These are phyloP conservation scores for Diarsia dahlii DNA, from an alignment of 2,888 invertebrate genomes.

Conservation along the genomic window DNA sequence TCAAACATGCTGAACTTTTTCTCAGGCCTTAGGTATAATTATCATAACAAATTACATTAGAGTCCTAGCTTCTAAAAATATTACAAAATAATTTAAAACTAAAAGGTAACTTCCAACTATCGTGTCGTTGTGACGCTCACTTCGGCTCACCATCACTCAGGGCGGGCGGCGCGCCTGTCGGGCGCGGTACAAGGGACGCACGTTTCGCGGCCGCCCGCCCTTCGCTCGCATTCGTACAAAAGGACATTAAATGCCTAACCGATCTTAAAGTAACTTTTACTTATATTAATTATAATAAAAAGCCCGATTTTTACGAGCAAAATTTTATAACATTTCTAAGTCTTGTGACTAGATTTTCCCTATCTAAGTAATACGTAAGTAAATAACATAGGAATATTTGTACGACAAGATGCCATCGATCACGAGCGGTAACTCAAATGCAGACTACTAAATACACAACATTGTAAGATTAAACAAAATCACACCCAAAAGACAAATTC, in stretches of 20 bases:
- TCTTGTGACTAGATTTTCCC: conserved; percentile 91
- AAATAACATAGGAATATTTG: conserved; percentile 91
- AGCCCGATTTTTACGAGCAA: conserved; percentile 85
- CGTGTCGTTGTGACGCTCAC: conserved; percentile 60
- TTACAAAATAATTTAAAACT: conserved; percentile 86
- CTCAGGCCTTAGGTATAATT: conserved; percentile 81
- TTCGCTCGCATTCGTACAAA: conserved; percentile 73
- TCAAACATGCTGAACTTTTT: conserved; percentile 88
- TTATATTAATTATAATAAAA: conserved; percentile 84
- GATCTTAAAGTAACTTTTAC: conserved; percentile 74
- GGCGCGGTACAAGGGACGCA: background rate
- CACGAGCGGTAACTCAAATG: conserved; percentile 91
- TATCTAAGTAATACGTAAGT: conserved; percentile 89
- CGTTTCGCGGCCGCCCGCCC: conserved; percentile 18
- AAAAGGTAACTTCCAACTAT: conserved; percentile 90
- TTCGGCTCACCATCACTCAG: conserved; percentile 50
- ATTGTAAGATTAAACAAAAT: conserved; percentile 86
- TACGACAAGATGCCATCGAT: conserved; percentile 91
- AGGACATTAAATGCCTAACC: conserved; percentile 84
- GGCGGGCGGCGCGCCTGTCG: conserved; percentile 17
- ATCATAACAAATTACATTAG: conserved; percentile 86
- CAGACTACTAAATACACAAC: conserved; percentile 89
- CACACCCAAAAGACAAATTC: conserved; percentile 85
- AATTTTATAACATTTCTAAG: conserved; percentile 88
- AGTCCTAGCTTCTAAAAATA: conserved; percentile 86